Percentiles rank a stretch among this genome's conserved stretches.
phyloP scores from a whole-genome alignment of 2,888 invertebrate genomes.

The Ptilodon capucinus region DNA sequence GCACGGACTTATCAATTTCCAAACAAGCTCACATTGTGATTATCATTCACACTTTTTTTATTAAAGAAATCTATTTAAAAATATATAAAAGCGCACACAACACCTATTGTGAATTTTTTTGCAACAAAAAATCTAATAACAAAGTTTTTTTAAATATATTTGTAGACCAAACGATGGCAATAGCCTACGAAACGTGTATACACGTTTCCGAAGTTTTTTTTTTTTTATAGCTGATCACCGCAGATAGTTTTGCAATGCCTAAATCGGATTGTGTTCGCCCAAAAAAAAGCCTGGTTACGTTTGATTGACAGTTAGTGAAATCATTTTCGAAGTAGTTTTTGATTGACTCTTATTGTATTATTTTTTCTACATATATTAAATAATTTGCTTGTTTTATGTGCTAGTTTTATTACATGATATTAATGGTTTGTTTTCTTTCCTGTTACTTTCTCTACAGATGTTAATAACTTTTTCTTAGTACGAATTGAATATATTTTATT shows the following conservation, averaged over 20 bases:
- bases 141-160: not conserved
- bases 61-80: not conserved
- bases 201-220: slow-evolving; percentile 10
- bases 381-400: slow-evolving; percentile 1
- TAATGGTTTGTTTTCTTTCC: too few species aligned
- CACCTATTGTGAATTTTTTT: not conserved
- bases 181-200: slow-evolving; percentile 1
- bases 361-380: slow-evolving; percentile 5
- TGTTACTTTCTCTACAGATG: too few species aligned
- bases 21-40: not conserved
- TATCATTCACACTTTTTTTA: not conserved
- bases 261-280: slow-evolving; percentile 27
- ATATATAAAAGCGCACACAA: not conserved
- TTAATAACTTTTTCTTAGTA: too few species aligned
- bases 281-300: slow-evolving; percentile 20
- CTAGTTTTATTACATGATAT: not conserved
- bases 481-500: too few species aligned
- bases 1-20: not conserved
- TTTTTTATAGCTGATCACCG: slow-evolving; percentile 4
- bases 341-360: slow-evolving; percentile 7
- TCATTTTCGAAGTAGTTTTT: slow-evolving; percentile 15
- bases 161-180: slow-evolving; percentile 4
- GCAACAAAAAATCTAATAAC: not conserved
- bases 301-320: slow-evolving; percentile 27
- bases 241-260: slow-evolving; percentile 24